Base-by-base conservation (phyloP, 2,888 invertebrate species). In the Yponomeuta malinellus region DNA sequence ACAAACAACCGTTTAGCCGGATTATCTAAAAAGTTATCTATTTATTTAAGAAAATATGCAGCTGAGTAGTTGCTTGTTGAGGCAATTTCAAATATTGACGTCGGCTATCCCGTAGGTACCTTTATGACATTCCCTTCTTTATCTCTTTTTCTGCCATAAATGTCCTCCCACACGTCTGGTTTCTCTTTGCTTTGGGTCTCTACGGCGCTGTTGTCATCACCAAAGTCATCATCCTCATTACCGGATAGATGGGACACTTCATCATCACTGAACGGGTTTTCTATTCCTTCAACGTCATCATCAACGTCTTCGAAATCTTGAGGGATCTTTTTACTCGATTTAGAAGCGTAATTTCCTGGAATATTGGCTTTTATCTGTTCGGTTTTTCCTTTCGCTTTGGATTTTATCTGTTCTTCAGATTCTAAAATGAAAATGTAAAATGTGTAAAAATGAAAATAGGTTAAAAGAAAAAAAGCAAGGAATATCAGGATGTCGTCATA, bases 121-220 rank as follows among this genome's bases (percentile, higher is more conserved):
- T 92, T 89, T 67, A 98, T 88, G 75, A 98, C 83, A 81, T 96
- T 95, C 2, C 98, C 98, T 76, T 96, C 93, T 78, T 95, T 94
- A 81, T 96, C 96, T 75, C 97, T 93, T 76, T 95, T 93, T 72
- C 98, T 93, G 0, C 98, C 98, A 87, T 99, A 98, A 82, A 99
- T 98, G 89, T 99, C 98, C 92, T 98, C 97, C 95, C 96, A 96
- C 4, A 86, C 80, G 80, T 90, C 89, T 72, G 87, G 89, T 73
- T 86, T 86, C 73, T 80, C 85, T 74, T 81, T 76, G 75, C 64
- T 72, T 48, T 67, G 23, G 10, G 12, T 52, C 48, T 79, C 77
- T 52, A 80, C 73, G 33, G 70, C 73, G 43, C 74, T 75, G 48
- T 77, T 73, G 67, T 73, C 72, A 70, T 73, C 74, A 43, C 74